Percentiles rank a stretch among this genome's conserved stretches.
These are phyloP conservation scores for Tethya wilhelma DNA, from an alignment of 37 sponge, comb jelly and placozoan species.

Conservation along the genomic window DNA sequence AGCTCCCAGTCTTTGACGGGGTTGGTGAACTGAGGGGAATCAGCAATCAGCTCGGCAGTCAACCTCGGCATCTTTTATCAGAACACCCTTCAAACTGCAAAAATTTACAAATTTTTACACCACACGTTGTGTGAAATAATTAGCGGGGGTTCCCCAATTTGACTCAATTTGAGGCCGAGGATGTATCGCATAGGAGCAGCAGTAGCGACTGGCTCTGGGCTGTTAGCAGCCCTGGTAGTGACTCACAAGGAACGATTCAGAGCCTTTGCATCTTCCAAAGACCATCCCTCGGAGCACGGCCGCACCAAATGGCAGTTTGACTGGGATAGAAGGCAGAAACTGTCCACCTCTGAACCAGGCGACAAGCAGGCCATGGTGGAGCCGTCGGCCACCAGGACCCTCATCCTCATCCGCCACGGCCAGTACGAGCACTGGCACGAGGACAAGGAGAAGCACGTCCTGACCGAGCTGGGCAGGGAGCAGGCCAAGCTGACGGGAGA, in stretches of 20 bases:
- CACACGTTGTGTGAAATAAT: neutral
- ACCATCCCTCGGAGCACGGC: neutral
- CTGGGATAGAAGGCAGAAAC: constrained; percentile 87
- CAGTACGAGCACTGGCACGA: constrained; percentile 72
- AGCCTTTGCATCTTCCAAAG: neutral
- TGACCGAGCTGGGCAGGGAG: constrained; percentile 80
- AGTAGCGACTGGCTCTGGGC: constrained; percentile 16
- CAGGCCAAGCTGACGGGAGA: constrained; percentile 86
- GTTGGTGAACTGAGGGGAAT: constrained; percentile 93
- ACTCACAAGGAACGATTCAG: constrained; percentile 10
- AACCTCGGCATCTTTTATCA: constrained; percentile 77
- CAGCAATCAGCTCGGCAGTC: constrained; percentile 89
- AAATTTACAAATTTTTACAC: neutral
- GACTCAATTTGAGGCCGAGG: no score
- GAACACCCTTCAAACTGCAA: no score
- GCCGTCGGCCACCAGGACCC: constrained; percentile 55
- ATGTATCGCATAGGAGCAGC: no score
- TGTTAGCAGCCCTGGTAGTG: neutral
- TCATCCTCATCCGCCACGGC: constrained; percentile 88
- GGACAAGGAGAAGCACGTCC: constrained; percentile 41
- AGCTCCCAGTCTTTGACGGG: constrained; percentile 93
- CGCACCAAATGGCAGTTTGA: constrained; percentile 75
- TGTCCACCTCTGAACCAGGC: constrained; percentile 8
- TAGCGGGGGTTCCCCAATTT: no score
- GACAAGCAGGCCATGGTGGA: constrained; percentile 9